These are phyloP conservation scores for Drosophila kurseongensis DNA, from an alignment of 1,140 invertebrate genomes.

Conservation along the genomic window DNA sequence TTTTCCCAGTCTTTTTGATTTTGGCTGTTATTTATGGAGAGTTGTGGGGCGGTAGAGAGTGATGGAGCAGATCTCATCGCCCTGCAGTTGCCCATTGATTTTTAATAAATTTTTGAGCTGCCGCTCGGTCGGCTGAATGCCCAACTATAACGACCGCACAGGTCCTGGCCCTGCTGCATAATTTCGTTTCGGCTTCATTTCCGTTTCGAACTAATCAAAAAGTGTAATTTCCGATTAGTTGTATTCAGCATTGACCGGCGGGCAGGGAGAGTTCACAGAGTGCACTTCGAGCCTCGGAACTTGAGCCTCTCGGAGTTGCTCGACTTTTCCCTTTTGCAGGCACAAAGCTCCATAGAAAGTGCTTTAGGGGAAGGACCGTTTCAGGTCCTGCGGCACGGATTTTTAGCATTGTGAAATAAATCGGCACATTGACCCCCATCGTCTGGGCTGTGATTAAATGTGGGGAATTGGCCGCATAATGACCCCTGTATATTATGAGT, in stretches of 20 bases:
- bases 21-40: conserved; percentile 67
- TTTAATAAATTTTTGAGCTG: conserved; percentile 78
- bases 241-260: conserved; percentile 68
- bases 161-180: conserved; percentile 51
- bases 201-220: conserved; percentile 83
- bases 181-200: conserved; percentile 83
- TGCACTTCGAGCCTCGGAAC: conserved; percentile 6
- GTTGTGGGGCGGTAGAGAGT: conserved; percentile 4
- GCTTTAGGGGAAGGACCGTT: conserved; percentile 6
- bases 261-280: conserved; percentile 19
- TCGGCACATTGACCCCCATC: conserved; percentile 69
- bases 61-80: conserved; percentile 38
- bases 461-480: conserved; percentile 49
- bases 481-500: conserved; percentile 64
- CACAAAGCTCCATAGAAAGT: conserved; percentile 16
- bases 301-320: conserved; percentile 24
- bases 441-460: conserved; percentile 33
- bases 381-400: conserved; percentile 20
- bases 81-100: conserved; percentile 64
- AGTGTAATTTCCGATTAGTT: conserved; percentile 84
- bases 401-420: conserved; percentile 69
- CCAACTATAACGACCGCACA: conserved; percentile 52
- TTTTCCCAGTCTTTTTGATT: conserved; percentile 26
- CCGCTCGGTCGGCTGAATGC: conserved; percentile 30
- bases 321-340: conserved; percentile 33